phyloP scores from a whole-genome alignment of 1,140 invertebrate genomes.

The Eumaeus atala region DNA sequence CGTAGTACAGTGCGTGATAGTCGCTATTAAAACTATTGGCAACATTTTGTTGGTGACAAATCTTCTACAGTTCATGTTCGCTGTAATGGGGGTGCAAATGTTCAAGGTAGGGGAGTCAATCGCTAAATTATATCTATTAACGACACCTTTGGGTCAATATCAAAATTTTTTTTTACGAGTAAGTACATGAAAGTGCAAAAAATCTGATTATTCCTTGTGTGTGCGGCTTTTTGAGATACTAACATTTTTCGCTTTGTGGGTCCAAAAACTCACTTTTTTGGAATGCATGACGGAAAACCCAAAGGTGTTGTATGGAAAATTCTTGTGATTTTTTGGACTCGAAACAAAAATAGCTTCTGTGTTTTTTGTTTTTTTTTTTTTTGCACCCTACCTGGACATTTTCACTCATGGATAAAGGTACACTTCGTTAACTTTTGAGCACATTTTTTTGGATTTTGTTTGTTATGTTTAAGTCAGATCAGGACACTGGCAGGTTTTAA shows the following conservation, averaged over 20 bases:
- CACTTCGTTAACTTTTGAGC: constrained; percentile 13
- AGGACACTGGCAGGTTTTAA: constrained; percentile 57
- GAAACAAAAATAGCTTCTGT: constrained; percentile 48
- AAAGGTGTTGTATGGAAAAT: constrained; percentile 65
- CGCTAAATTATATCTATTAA: constrained; percentile 26
- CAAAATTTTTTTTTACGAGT: constrained; percentile 4
- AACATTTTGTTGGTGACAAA: constrained; percentile 99
- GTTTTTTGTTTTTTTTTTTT: constrained; percentile 54
- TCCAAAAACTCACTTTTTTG: constrained; percentile 60
- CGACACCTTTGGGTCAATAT: constrained; percentile 74
- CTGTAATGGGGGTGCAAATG: constrained; percentile 99
- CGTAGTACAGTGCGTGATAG: constrained; percentile 99
- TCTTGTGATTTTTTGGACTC: constrained; percentile 65
- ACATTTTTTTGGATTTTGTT: constrained; percentile 26
- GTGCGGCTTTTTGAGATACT: constrained; percentile 56
- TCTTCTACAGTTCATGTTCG: constrained; percentile 99
- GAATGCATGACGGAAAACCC: constrained; percentile 49
- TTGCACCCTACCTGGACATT: constrained; percentile 67
- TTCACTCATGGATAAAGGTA: constrained; percentile 59
- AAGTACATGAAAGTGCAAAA: constrained; percentile 27
- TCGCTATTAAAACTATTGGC: constrained; percentile 98
- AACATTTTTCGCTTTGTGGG: constrained; percentile 54
- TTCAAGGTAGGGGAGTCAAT: constrained; percentile 90
- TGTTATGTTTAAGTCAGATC: constrained; percentile 50
- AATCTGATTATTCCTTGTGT: constrained; percentile 67